Evolutionary conservation across 2,888 invertebrate species (phyloP).

Genomic region (Drosophila putrida): DNA sequence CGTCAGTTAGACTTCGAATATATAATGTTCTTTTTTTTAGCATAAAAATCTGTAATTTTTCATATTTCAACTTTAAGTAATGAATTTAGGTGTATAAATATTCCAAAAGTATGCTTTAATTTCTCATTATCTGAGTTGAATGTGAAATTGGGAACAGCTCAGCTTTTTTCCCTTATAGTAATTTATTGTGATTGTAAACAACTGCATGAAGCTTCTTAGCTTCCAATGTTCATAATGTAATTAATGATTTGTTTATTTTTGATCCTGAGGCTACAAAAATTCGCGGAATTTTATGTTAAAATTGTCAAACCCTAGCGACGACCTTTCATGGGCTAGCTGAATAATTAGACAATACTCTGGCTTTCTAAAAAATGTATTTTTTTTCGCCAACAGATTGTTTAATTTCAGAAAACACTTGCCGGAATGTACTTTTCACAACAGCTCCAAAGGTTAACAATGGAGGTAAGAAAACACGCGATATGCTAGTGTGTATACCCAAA

Average conservation of each 20-base stretch:
- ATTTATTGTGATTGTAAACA: background rate
- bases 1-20: too few relatives aligned
- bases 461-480: conserved; percentile 19
- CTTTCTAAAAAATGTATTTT: background rate
- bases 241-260: conserved; percentile 7
- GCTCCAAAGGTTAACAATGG: conserved; percentile 4
- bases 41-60: background rate
- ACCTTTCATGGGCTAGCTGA: background rate
- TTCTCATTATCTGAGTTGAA: too few relatives aligned
- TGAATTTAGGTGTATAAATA: too few relatives aligned
- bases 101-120: too few relatives aligned
- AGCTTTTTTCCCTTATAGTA: background rate
- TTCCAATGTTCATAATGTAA: background rate
- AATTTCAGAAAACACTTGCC: conserved; percentile 1
- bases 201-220: background rate
- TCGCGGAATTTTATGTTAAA: conserved; percentile 9
- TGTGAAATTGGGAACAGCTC: background rate
- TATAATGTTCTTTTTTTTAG: too few relatives aligned
- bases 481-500: conserved; percentile 14
- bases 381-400: background rate
- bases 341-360: background rate
- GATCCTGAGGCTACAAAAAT: conserved; percentile 4
- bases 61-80: background rate
- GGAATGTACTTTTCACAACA: conserved; percentile 4
- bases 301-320: background rate